Percentiles rank a stretch among this genome's conserved stretches.
phyloP scores from a whole-genome alignment of 2,888 invertebrate genomes.

The Hirtodrosophila duncani region DNA sequence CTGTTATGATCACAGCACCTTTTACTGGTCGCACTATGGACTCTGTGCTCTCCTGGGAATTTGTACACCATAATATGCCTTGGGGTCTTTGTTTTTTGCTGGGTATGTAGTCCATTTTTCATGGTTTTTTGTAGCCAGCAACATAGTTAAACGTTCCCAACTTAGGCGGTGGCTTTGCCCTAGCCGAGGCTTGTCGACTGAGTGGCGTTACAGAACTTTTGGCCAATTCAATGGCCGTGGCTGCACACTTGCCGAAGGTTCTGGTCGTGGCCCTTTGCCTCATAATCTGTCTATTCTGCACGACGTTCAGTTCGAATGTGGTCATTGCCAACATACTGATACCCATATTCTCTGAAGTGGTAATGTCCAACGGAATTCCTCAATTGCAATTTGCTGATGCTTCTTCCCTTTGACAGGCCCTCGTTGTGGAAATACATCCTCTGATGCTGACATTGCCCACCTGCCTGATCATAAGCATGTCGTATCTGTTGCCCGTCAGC shows the following conservation, averaged over 20 bases:
- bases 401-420: conserved; percentile 79
- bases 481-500: conserved; percentile 93
- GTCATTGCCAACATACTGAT: conserved; percentile 91
- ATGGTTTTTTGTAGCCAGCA: no score
- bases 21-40: conserved; percentile 78
- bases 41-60: conserved; percentile 87
- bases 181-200: conserved; percentile 88
- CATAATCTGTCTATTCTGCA: conserved; percentile 85
- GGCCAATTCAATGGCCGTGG: conserved; percentile 82
- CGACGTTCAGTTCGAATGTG: conserved; percentile 87
- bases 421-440: conserved; percentile 86
- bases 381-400: not conserved
- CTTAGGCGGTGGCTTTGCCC: no score
- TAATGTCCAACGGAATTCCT: conserved; percentile 24
- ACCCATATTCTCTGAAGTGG: conserved; percentile 88
- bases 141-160: no score
- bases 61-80: conserved; percentile 87
- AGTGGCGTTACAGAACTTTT: conserved; percentile 87
- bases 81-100: conserved; percentile 93
- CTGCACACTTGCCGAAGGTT: conserved; percentile 81
- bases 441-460: conserved; percentile 92
- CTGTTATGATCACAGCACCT: no score
- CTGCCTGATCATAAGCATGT: conserved; percentile 90
- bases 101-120: conserved; percentile 78
- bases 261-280: conserved; percentile 81